phyloP scores from a whole-genome alignment of 2,888 invertebrate genomes.

The Drosophila ustulata region DNA sequence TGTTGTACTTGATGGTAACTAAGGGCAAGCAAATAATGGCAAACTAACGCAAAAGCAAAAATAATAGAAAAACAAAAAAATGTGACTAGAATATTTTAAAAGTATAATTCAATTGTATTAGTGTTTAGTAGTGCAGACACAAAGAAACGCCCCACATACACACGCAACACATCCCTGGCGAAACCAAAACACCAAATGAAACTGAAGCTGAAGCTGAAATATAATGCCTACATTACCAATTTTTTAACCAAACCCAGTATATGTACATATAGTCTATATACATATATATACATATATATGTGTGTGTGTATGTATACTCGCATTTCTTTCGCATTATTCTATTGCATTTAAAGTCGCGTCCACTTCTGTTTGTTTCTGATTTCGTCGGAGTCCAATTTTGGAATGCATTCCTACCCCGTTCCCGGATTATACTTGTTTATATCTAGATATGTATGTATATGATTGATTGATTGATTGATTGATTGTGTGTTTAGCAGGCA shows the following conservation, averaged over 20 bases:
- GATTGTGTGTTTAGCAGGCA: conserved; percentile 5
- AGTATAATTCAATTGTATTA: conserved; percentile 45
- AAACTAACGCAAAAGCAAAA: not conserved
- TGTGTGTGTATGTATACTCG: not conserved
- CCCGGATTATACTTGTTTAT: not conserved
- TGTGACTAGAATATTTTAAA: conserved; percentile 45
- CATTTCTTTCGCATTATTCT: not conserved
- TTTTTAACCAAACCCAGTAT: conserved; percentile 11
- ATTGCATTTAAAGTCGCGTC: conserved; percentile 45
- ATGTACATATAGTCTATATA: not conserved
- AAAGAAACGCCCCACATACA: conserved; percentile 16
- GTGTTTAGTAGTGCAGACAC: conserved; percentile 36
- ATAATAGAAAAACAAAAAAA: conserved; percentile 1
- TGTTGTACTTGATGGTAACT: conserved; percentile 14
- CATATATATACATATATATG: conserved; percentile 2
- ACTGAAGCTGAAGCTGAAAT: conserved; percentile 14
- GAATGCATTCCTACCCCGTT: conserved; percentile 49
- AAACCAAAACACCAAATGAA: conserved; percentile 31
- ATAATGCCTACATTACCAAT: conserved; percentile 17
- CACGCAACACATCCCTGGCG: conserved; percentile 18
- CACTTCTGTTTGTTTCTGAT: conserved; percentile 15
- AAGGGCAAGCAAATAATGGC: conserved; percentile 15
- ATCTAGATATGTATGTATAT: conserved; percentile 20
- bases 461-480: not conserved
- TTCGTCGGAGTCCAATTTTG: conserved; percentile 25